Evolutionary conservation across 2,888 invertebrate species (phyloP).

Genomic region (Andricus curvator): DNA sequence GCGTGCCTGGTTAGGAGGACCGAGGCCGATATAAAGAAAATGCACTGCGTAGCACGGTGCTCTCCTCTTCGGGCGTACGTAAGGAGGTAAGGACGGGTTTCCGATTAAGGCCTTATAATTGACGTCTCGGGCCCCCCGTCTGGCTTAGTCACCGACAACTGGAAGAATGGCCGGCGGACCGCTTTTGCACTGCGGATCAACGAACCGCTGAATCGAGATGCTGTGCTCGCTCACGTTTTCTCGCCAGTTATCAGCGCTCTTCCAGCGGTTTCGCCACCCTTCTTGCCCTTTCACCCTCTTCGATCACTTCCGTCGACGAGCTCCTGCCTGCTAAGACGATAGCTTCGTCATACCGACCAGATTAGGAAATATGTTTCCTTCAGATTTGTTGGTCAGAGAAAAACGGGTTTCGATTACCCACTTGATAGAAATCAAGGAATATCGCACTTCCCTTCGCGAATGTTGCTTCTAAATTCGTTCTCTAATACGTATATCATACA

Average conservation of each 20-base stretch:
- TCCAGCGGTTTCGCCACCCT: conserved; percentile 10
- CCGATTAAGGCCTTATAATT: conserved; percentile 77
- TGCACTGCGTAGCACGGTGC: conserved; percentile 46
- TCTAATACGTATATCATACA: neutral
- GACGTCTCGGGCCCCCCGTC: conserved; percentile 71
- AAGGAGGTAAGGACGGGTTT: conserved; percentile 74
- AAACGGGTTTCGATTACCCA: conserved; percentile 5
- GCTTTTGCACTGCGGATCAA: conserved; percentile 70
- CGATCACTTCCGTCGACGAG: conserved; percentile 6
- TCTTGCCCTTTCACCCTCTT: conserved; percentile 16
- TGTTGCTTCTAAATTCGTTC: neutral
- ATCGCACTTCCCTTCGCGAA: neutral
- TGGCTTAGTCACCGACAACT: conserved; percentile 73
- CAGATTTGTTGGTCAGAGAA: neutral
- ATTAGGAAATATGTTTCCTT: conserved; percentile 16
- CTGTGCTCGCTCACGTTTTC: conserved; percentile 28
- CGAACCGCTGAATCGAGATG: conserved; percentile 62
- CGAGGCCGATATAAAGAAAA: conserved; percentile 40
- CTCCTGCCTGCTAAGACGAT: neutral
- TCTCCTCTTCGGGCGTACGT: conserved; percentile 47
- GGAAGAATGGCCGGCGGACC: conserved; percentile 65
- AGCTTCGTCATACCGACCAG: neutral
- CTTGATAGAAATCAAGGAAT: neutral
- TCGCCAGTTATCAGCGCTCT: conserved; percentile 27
- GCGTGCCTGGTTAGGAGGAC: conserved; percentile 31